Evolutionary conservation across 2,113 vertebrate species (phyloP).

Genomic region (Takifugu flavidus): DNA sequence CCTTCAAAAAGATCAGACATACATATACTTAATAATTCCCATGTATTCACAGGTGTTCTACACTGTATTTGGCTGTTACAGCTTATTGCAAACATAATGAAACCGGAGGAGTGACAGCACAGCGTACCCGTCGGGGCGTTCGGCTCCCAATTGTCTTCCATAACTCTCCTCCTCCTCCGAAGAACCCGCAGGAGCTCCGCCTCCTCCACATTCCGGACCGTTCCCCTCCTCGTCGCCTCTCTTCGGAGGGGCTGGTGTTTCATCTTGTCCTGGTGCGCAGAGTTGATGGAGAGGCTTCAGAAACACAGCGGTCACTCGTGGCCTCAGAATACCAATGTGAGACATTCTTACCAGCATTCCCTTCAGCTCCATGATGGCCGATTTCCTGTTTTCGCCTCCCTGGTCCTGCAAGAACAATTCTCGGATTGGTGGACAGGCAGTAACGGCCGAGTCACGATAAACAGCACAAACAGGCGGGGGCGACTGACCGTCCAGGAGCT

Average conservation of each 20-base stretch:
- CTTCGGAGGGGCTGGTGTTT: slow-evolving; percentile 36
- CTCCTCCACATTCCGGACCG: slow-evolving; percentile 53
- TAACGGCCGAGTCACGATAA: neutral
- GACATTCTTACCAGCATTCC: slow-evolving; percentile 74
- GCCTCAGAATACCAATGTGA: neutral
- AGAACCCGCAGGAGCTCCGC: slow-evolving; percentile 74
- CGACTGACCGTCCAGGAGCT: slow-evolving; percentile 64
- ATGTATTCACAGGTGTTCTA: too few relatives aligned
- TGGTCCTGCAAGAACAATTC: slow-evolving; percentile 58
- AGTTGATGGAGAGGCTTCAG: neutral
- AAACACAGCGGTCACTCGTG: neutral
- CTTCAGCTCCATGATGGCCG: slow-evolving; percentile 74
- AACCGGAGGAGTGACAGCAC: too few relatives aligned
- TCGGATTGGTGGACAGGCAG: neutral
- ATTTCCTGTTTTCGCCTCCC: slow-evolving; percentile 68
- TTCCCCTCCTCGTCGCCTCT: slow-evolving; percentile 42
- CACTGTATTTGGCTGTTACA: too few relatives aligned
- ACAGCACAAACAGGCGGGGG: neutral
- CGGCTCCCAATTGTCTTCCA: slow-evolving; percentile 43
- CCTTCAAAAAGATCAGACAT: too few relatives aligned
- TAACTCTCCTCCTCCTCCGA: slow-evolving; percentile 74
- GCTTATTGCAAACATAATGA: neutral
- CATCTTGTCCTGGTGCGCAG: slow-evolving; percentile 37
- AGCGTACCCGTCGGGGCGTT: too few relatives aligned
- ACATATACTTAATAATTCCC: too few relatives aligned